Base-by-base conservation (phyloP, 2,888 invertebrate species). In the Coenonympha glycerion region DNA sequence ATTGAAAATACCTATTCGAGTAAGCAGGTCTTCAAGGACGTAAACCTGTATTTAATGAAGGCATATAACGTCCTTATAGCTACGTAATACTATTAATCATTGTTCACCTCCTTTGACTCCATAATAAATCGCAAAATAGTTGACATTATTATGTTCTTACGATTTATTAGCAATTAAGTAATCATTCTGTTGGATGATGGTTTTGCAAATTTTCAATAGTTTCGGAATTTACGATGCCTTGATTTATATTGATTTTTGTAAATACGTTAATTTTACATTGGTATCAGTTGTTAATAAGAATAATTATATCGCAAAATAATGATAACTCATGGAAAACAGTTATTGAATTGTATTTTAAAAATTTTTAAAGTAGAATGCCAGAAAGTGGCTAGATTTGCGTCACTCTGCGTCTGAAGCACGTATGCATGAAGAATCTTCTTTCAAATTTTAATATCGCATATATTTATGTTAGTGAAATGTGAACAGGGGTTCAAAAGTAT, bases 21-120 rank as follows among this genome's bases (percentile, higher is more conserved):
- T 41, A 15, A 26, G 13, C 22, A 26, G 19, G 31, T 31, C 44
- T 44, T 48, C 48, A 41, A 41, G 41, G 48, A 48, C 34, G 33
- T 41, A 48, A 41, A 48, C 48, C 41, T 19, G 34, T 41, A 41
- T 46, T 34, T 34, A 41, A 24, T 39, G 16, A 41, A 28, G 26
- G 9, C 40, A 41, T 41, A 19, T 34, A 48, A 41, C 24, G 37
- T 47, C 39, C 39, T 39, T 39, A n/a, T n/a, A n/a, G n/a, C n/a
- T n/a, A 39, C 39, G 15, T 39, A 31, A 41, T 6, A 30, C 30
- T 11, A 41, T 41, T 41, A 41, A 41, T 41, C 41, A 41, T 19
- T 3, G 41, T 13, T 41, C 28, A 28, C 30, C 41, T 41, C 30
- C 28, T 28, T 22, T 41, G 41, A 41, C 41, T 41, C 19, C 11